These are phyloP conservation scores for Eumerus sabulonum DNA, from an alignment of 2,888 invertebrate species.

Conservation along the genomic window DNA sequence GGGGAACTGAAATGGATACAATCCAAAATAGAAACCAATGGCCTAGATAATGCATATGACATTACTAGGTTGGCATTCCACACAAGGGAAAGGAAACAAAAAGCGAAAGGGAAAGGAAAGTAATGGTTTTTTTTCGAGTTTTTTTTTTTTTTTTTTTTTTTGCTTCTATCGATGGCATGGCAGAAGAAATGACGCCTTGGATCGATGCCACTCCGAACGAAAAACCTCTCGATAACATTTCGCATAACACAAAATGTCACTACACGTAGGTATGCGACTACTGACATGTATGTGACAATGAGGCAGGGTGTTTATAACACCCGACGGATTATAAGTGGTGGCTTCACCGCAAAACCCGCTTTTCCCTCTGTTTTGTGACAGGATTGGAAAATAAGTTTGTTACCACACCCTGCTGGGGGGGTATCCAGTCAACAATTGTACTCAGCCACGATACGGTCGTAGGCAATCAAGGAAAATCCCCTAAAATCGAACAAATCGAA, in stretches of 20 bases:
- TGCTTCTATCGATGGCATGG: constrained; percentile 8
- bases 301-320: too few relatives aligned
- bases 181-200: too few relatives aligned
- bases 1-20: constrained; percentile 11
- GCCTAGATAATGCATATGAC: constrained; percentile 43
- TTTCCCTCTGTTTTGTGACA: not conserved
- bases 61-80: constrained; percentile 24
- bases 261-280: constrained; percentile 54
- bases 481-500: constrained; percentile 35
- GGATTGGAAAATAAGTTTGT: too few relatives aligned
- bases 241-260: constrained; percentile 34
- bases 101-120: not conserved
- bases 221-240: constrained; percentile 20
- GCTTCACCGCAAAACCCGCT: constrained; percentile 6
- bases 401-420: constrained; percentile 11
- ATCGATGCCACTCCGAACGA: constrained; percentile 3
- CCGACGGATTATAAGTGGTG: constrained; percentile 38
- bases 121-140: not conserved
- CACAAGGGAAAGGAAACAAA: not conserved
- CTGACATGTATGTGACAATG: constrained; percentile 42
- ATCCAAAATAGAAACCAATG: constrained; percentile 11
- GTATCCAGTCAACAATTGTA: constrained; percentile 48
- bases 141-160: not conserved
- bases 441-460: not conserved
- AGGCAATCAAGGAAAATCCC: constrained; percentile 16